A percentile compares a stretch with the other conserved stretches of the same genome.
These are phyloP conservation scores for Lagopus leucura DNA, from an alignment of 2,113 vertebrate species.

Conservation along the genomic window DNA sequence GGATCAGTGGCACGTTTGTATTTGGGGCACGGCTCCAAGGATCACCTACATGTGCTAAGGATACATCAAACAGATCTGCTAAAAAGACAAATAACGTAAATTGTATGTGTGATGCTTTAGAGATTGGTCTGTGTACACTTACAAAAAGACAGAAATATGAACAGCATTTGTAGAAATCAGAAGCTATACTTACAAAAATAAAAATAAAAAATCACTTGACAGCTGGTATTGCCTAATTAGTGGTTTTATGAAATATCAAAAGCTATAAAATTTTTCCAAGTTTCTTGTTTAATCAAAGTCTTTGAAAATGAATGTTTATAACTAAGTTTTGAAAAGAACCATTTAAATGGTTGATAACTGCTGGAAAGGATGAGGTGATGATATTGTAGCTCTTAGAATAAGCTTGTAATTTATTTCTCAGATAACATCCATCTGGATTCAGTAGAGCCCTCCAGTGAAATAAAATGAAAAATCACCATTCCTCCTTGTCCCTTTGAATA, in stretches of 20 bases:
- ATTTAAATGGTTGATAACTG: neutral
- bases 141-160: neutral
- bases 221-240: neutral
- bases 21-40: neutral
- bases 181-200: neutral
- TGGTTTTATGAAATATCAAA: neutral
- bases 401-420: slow-evolving; percentile 29
- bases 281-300: neutral
- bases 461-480: slow-evolving; percentile 37
- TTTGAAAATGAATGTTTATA: neutral
- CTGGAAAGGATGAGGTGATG: neutral
- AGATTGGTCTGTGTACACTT: neutral
- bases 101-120: neutral
- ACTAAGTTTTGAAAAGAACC: neutral
- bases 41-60: neutral
- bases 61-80: neutral
- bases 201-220: neutral
- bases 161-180: neutral
- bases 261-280: neutral
- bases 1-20: neutral
- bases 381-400: slow-evolving; percentile 19
- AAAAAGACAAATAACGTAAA: neutral
- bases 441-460: slow-evolving; percentile 35
- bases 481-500: slow-evolving; percentile 35
- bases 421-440: slow-evolving; percentile 17